phyloP scores from a whole-genome alignment of 2,113 vertebrate species.

The Prionailurus viverrinus region DNA sequence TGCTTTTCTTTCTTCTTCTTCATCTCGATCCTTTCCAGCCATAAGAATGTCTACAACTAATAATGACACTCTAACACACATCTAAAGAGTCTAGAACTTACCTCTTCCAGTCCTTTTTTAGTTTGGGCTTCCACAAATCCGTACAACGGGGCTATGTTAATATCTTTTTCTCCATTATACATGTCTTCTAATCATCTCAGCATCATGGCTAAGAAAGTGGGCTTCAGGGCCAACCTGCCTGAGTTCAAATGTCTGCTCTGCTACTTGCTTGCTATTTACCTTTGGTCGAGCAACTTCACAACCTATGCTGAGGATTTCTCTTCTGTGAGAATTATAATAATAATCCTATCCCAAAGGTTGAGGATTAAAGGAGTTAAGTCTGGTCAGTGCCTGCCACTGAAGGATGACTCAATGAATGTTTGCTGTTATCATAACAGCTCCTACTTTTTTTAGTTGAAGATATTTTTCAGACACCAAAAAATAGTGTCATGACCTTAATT shows the following conservation, averaged over 20 bases:
- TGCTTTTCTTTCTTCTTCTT: not conserved
- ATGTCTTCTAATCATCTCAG: not conserved
- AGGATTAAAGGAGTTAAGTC: not conserved
- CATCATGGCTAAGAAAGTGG: not conserved
- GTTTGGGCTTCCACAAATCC: not conserved
- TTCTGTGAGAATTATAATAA: not conserved
- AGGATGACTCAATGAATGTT: not conserved
- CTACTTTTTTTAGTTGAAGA: constrained; percentile 19
- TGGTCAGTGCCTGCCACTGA: not conserved
- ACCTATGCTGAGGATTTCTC: not conserved
- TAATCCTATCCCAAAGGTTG: not conserved
- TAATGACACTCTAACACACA: not conserved
- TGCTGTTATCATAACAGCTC: not conserved
- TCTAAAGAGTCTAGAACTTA: not conserved
- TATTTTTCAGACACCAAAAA: not conserved
- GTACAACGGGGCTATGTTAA: not conserved
- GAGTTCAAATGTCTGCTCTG: not conserved
- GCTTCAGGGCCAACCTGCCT: not conserved
- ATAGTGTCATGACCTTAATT: not conserved
- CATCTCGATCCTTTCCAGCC: not conserved
- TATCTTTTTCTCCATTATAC: not conserved
- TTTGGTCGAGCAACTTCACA: not conserved
- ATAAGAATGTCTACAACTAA: not conserved
- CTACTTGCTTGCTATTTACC: not conserved
- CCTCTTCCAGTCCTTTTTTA: not conserved